A percentile compares a stretch with the other conserved stretches of the same genome.
phyloP scores from a whole-genome alignment of 2,797 vertebrate species.

The Mus minutoides region DNA sequence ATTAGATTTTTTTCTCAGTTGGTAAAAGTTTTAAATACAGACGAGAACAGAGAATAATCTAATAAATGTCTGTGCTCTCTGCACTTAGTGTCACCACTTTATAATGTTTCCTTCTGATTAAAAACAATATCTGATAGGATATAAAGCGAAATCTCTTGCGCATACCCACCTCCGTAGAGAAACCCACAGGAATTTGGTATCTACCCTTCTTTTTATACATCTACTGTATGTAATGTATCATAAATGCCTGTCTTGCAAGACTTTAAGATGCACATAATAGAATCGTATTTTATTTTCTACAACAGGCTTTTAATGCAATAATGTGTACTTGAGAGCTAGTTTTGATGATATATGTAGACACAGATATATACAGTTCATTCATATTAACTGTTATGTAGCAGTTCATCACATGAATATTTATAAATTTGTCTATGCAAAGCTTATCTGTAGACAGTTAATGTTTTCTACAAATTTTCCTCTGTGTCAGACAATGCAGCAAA shows the following conservation, averaged over 20 bases:
- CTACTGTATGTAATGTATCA: constrained; percentile 1
- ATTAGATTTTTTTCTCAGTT: constrained; percentile 75
- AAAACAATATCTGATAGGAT: not conserved
- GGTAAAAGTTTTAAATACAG: constrained; percentile 76
- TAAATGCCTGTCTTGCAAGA: constrained; percentile 1
- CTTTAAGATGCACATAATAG: constrained; percentile 45
- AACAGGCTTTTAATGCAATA: constrained; percentile 48
- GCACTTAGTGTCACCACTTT: constrained; percentile 38
- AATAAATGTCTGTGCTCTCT: constrained; percentile 43
- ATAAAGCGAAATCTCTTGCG: constrained; percentile 50
- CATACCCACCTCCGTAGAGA: not conserved
- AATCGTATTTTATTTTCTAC: constrained; percentile 61
- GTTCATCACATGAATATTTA: constrained; percentile 61
- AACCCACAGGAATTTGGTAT: constrained; percentile 40
- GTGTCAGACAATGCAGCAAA: not conserved
- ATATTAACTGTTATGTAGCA: constrained; percentile 10
- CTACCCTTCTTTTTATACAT: constrained; percentile 20
- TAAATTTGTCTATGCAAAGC: constrained; percentile 48
- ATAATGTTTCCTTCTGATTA: constrained; percentile 53
- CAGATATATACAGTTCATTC: constrained; percentile 21
- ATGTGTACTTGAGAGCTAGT: constrained; percentile 46
- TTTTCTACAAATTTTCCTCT: constrained; percentile 42
- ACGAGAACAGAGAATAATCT: constrained; percentile 60
- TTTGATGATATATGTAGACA: constrained; percentile 37
- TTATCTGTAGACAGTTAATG: constrained; percentile 20